Conservation (phyloP, 2,888 invertebrate species). For the Glyphotaelius pellucidus region DNA sequence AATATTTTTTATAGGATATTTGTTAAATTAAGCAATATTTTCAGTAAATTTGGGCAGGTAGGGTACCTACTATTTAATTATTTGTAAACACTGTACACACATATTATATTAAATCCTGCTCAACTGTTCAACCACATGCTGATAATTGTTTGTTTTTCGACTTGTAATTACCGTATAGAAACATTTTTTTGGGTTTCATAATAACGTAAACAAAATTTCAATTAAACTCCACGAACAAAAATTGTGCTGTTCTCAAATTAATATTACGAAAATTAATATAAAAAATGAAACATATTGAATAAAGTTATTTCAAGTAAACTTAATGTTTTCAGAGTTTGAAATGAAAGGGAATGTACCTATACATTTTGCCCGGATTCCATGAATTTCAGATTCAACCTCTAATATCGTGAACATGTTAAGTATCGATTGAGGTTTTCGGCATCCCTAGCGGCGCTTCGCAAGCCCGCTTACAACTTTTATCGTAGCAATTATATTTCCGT, state of each 20-base stretch:
- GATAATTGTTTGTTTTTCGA: too few species aligned
- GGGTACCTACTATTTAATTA: too few species aligned
- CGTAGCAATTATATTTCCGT: constrained; percentile 64
- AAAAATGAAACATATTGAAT: background rate
- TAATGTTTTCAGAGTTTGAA: background rate
- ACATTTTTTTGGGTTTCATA: too few species aligned
- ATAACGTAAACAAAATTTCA: too few species aligned
- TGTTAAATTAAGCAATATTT: too few species aligned
- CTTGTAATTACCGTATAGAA: too few species aligned
- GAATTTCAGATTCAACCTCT: background rate
- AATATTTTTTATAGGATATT: background rate
- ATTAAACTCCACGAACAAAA: too few species aligned
- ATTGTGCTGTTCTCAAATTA: too few species aligned
- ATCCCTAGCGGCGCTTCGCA: constrained; percentile 38
- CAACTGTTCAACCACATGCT: too few species aligned
- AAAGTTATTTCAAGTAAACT: background rate
- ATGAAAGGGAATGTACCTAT: background rate
- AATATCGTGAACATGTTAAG: background rate
- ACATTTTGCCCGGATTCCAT: background rate
- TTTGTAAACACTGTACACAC: too few species aligned
- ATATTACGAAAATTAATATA: background rate
- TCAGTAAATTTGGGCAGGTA: too few species aligned
- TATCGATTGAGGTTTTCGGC: constrained; percentile 46
- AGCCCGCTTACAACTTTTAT: constrained; percentile 61
- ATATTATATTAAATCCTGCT: too few species aligned